Percentiles rank a stretch among this genome's conserved stretches.
Evolutionary conservation across 2,888 invertebrate species (phyloP).

Genomic region (Agrochola macilenta): DNA sequence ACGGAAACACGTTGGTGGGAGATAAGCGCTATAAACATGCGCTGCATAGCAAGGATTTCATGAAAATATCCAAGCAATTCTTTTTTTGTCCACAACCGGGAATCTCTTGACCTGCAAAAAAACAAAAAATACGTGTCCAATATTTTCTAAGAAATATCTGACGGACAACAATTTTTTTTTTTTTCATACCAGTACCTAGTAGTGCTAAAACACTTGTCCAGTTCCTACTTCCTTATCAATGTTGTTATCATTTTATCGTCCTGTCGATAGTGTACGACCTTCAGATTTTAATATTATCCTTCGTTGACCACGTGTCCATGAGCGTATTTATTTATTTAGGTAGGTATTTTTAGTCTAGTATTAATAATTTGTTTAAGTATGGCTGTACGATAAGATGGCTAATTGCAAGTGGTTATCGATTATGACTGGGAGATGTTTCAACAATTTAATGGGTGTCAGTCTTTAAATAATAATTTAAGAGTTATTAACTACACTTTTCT

Average conservation of each 20-base stretch:
- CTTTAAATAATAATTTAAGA: not conserved
- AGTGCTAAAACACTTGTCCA: conserved; percentile 17
- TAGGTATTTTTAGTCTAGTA: too few relatives aligned
- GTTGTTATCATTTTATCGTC: conserved; percentile 48
- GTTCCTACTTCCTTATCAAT: conserved; percentile 51
- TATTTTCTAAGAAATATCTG: too few relatives aligned
- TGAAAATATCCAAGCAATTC: not conserved
- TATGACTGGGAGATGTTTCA: not conserved
- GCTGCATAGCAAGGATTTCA: too few relatives aligned
- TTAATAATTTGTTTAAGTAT: not conserved
- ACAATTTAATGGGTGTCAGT: too few relatives aligned
- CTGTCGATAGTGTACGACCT: conserved; percentile 56
- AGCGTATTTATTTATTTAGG: too few relatives aligned
- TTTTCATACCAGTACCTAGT: too few relatives aligned
- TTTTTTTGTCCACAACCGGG: too few relatives aligned
- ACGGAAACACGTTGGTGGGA: not conserved
- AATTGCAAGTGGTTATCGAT: not conserved
- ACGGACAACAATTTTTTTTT: too few relatives aligned
- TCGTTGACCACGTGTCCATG: conserved; percentile 1
- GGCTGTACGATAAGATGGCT: conserved; percentile 1
- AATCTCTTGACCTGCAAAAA: too few relatives aligned
- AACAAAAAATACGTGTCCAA: too few relatives aligned
- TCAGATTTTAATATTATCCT: conserved; percentile 42
- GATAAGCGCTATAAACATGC: not conserved
- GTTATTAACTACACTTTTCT: not conserved